Evolutionary conservation across 2,888 invertebrate species (phyloP).

Genomic region (Acrobasis suavella): DNA sequence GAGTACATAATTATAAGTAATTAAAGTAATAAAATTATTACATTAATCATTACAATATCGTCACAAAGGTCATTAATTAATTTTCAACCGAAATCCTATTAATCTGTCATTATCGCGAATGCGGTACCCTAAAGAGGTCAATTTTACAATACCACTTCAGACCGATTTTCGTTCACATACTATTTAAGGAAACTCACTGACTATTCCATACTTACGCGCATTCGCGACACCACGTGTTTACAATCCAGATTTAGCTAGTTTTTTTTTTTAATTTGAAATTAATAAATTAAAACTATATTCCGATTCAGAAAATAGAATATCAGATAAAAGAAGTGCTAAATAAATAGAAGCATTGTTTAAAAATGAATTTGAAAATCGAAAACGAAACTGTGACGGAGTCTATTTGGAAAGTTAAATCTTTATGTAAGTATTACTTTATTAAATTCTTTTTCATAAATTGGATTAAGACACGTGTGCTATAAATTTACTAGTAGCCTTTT

Average conservation of each 20-base stretch:
- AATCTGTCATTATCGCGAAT: constrained; percentile 4
- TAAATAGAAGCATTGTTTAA: neutral
- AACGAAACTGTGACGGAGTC: neutral
- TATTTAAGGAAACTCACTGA: constrained; percentile 10
- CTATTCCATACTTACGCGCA: constrained; percentile 7
- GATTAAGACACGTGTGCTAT: too few relatives aligned
- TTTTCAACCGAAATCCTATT: too few relatives aligned
- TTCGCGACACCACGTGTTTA: constrained; percentile 4
- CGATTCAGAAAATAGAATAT: too few relatives aligned
- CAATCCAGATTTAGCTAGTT: neutral
- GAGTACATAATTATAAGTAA: neutral
- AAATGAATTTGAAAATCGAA: constrained; percentile 11
- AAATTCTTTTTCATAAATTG: neutral
- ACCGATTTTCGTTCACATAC: constrained; percentile 7
- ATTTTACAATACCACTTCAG: neutral
- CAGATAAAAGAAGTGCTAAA: too few relatives aligned
- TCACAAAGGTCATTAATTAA: neutral
- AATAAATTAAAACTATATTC: neutral
- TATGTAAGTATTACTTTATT: constrained; percentile 4
- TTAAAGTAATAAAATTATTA: neutral
- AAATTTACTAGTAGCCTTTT: too few relatives aligned
- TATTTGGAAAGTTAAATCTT: constrained; percentile 5
- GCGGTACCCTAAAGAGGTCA: constrained; percentile 16
- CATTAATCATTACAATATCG: neutral
- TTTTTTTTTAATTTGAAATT: neutral